phyloP scores from a whole-genome alignment of 2,888 invertebrate species.

The Pecten maximus region DNA sequence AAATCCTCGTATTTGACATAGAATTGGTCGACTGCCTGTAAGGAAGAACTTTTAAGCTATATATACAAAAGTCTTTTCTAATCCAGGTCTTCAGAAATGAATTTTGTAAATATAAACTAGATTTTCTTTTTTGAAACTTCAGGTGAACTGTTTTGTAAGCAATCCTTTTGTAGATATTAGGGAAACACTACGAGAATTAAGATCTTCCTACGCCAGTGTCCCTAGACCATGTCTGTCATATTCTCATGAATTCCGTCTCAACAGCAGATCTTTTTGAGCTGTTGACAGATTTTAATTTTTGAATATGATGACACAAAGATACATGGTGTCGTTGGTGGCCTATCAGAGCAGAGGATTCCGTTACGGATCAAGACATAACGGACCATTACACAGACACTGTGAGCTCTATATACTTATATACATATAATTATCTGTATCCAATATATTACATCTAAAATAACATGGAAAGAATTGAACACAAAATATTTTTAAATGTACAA shows the following conservation, averaged over 20 bases:
- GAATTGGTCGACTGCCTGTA: constrained; percentile 6
- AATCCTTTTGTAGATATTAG: neutral
- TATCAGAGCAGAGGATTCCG: neutral
- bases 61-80: constrained; percentile 2
- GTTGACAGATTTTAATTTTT: constrained; percentile 16
- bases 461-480: neutral
- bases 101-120: neutral
- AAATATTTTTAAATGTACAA: constrained; percentile 10
- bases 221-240: neutral
- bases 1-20: neutral
- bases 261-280: neutral
- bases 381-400: neutral
- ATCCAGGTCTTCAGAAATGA: constrained; percentile 4
- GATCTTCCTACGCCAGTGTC: neutral
- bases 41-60: neutral
- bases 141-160: neutral
- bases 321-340: neutral
- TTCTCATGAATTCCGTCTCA: neutral
- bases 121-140: neutral
- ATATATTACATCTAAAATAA: neutral
- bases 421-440: neutral
- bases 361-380: neutral
- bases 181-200: neutral
- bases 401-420: neutral
- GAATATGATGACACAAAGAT: constrained; percentile 9